These are phyloP conservation scores for Ophiodon elongatus DNA, from an alignment of 2,113 vertebrate species.

Conservation along the genomic window DNA sequence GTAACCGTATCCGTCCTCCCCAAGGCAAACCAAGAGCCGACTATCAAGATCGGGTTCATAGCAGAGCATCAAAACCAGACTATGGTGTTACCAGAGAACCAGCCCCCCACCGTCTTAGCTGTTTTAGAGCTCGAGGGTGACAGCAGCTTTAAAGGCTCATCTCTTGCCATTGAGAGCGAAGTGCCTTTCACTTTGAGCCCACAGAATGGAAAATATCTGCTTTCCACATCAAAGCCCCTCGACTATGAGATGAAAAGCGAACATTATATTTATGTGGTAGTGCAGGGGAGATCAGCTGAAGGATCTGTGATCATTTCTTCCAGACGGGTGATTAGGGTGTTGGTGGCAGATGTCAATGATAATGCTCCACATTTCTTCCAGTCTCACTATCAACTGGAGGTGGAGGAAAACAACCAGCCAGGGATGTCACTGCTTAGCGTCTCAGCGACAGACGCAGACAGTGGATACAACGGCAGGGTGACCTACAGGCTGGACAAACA, in stretches of 20 bases:
- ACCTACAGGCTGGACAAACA: slow-evolving; percentile 71
- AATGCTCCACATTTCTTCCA: slow-evolving; percentile 80
- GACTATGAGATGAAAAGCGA: slow-evolving; percentile 80
- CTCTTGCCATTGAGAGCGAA: slow-evolving; percentile 78
- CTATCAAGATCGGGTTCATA: slow-evolving; percentile 82
- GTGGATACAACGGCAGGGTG: slow-evolving; percentile 74
- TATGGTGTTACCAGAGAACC: slow-evolving; percentile 82
- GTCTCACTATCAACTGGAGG: slow-evolving; percentile 66
- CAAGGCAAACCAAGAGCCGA: slow-evolving; percentile 57
- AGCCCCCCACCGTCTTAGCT: slow-evolving; percentile 81
- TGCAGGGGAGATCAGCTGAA: slow-evolving; percentile 28
- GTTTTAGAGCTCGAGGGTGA: slow-evolving; percentile 79
- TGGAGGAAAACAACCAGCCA: slow-evolving; percentile 83
- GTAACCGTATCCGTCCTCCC: slow-evolving; percentile 81
- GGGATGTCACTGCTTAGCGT: slow-evolving; percentile 69
- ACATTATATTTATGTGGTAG: slow-evolving; percentile 77
- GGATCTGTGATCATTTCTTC: slow-evolving; percentile 36
- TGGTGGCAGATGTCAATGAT: slow-evolving; percentile 83
- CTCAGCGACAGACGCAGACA: slow-evolving; percentile 80
- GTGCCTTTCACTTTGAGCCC: slow-evolving; percentile 81
- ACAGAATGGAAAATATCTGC: slow-evolving; percentile 83
- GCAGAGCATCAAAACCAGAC: slow-evolving; percentile 80
- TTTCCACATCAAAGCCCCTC: slow-evolving; percentile 83
- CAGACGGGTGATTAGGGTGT: slow-evolving; percentile 69
- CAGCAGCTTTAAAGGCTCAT: slow-evolving; percentile 64